phyloP scores from a whole-genome alignment of 2,113 vertebrate genomes.

The Bos indicus region DNA sequence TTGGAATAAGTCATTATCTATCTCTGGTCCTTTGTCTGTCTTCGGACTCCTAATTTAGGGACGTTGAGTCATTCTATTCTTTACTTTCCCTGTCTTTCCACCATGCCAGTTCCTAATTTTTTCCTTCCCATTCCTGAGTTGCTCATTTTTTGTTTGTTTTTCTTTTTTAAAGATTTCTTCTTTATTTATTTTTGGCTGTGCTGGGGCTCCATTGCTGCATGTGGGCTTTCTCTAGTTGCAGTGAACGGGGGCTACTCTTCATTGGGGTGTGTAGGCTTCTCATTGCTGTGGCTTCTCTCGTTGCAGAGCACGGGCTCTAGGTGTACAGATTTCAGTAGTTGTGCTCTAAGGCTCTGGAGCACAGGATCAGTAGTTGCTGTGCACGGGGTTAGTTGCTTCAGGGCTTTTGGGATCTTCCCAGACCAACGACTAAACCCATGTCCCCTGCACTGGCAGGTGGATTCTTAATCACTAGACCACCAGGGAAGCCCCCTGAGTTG shows the following conservation, averaged over 20 bases:
- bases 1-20: neutral
- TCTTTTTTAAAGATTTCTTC: neutral
- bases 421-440: neutral
- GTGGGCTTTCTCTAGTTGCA: neutral
- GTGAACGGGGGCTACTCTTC: neutral
- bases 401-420: neutral
- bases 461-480: neutral
- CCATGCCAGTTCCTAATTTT: neutral
- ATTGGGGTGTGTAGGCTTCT: neutral
- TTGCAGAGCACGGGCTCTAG: neutral
- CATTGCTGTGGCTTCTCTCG: neutral
- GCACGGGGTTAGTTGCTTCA: neutral
- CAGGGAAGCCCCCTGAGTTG: neutral
- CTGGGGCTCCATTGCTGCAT: neutral
- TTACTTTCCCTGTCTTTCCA: neutral
- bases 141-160: neutral
- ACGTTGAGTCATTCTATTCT: neutral
- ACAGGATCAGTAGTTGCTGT: neutral
- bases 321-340: neutral
- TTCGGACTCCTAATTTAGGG: neutral
- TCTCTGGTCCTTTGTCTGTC: neutral
- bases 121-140: neutral
- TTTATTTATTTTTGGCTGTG: neutral
- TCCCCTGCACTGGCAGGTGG: neutral
- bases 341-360: neutral